A percentile compares a stretch with the other conserved stretches of the same genome.
phyloP scores from a whole-genome alignment of 2,888 invertebrate species.

The Diarsia mendica region DNA sequence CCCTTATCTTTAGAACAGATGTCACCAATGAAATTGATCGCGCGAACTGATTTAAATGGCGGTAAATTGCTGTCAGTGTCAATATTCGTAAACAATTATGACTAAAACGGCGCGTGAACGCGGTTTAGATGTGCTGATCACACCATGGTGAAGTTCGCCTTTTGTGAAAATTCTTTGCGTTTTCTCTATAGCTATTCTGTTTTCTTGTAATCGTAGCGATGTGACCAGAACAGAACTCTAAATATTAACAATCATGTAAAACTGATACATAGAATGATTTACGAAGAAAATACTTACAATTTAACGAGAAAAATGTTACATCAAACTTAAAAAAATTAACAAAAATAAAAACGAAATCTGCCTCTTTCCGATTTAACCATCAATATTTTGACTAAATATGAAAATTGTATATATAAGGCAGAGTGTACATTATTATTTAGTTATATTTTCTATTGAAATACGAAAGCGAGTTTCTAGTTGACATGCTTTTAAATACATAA shows the following conservation, averaged over 20 bases:
- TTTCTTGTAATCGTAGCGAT: background rate
- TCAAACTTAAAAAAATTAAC: constrained; percentile 43
- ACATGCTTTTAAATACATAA: constrained; percentile 67
- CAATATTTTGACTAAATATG: constrained; percentile 83
- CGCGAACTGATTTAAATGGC: background rate
- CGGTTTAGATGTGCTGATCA: background rate
- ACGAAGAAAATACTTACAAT: constrained; percentile 22
- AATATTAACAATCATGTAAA: background rate
- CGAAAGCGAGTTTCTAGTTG: constrained; percentile 60
- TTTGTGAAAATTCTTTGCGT: background rate
- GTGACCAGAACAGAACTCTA: background rate
- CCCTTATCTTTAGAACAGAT: background rate
- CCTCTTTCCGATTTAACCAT: constrained; percentile 65
- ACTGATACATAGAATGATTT: constrained; percentile 1
- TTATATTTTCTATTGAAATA: constrained; percentile 46
- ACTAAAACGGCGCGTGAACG: background rate
- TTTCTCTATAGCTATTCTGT: background rate
- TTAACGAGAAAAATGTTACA: constrained; percentile 23
- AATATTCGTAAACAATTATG: background rate
- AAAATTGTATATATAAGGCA: constrained; percentile 62
- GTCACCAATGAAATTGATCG: background rate
- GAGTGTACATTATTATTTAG: constrained; percentile 39
- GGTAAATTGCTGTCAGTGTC: background rate
- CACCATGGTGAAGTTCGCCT: background rate
- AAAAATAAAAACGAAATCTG: constrained; percentile 57